Conservation (phyloP, 2,113 vertebrate genomes). For the Sander lucioperca region DNA sequence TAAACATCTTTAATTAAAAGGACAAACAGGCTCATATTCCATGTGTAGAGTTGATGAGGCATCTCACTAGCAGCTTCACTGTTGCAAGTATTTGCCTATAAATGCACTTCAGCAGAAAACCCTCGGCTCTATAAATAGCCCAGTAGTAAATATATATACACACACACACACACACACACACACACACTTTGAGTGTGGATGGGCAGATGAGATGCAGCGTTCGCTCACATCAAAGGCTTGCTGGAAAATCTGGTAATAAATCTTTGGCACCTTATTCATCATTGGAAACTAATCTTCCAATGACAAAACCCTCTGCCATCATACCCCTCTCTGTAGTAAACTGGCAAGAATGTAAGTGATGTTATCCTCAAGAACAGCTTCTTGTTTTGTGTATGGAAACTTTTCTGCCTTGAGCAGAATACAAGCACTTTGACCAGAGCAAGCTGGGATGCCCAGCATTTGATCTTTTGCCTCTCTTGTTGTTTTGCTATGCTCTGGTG, state of each 20-base stretch:
- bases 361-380: constrained; percentile 28
- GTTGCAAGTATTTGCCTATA: constrained; percentile 52
- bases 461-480: neutral
- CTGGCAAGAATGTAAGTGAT: constrained; percentile 26
- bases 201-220: constrained; percentile 50
- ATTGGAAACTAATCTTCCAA: constrained; percentile 47
- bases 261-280: constrained; percentile 52
- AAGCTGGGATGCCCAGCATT: neutral
- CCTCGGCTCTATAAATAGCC: constrained; percentile 73
- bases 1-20: constrained; percentile 64
- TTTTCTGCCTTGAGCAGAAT: neutral
- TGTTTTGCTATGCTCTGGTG: neutral
- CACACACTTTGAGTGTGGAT: constrained; percentile 36
- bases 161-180: constrained; percentile 13
- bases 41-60: constrained; percentile 11
- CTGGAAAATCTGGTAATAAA: constrained; percentile 63
- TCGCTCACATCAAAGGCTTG: constrained; percentile 60
- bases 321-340: constrained; percentile 13
- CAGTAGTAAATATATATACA: constrained; percentile 64
- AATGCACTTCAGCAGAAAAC: constrained; percentile 63
- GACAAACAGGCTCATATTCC: constrained; percentile 30
- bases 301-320: constrained; percentile 26
- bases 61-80: constrained; percentile 25
- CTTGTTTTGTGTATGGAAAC: constrained; percentile 1
- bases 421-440: neutral